These are phyloP conservation scores for Epinephelus moara DNA, from an alignment of 2,113 vertebrate species.

Conservation along the genomic window DNA sequence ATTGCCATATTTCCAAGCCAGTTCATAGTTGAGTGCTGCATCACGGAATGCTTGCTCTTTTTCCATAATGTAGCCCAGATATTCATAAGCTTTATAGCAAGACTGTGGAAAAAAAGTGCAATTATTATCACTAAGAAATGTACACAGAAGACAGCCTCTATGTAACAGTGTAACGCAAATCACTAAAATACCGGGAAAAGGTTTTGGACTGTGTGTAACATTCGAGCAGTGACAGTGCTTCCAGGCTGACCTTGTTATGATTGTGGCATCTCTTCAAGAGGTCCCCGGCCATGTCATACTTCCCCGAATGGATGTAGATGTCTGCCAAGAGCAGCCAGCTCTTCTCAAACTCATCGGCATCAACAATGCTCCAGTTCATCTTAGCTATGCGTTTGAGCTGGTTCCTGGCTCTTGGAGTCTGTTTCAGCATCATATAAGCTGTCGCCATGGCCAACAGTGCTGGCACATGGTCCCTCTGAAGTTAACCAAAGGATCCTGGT, in stretches of 20 bases:
- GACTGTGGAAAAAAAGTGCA: constrained; percentile 85
- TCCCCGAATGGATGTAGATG: constrained; percentile 97
- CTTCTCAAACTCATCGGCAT: constrained; percentile 98
- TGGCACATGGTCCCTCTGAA: constrained; percentile 95
- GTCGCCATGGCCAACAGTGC: constrained; percentile 97
- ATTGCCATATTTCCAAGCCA: constrained; percentile 97
- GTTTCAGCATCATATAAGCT: constrained; percentile 97
- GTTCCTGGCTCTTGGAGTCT: constrained; percentile 94
- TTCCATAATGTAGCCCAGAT: constrained; percentile 98
- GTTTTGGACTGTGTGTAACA: neutral
- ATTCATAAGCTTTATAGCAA: constrained; percentile 98
- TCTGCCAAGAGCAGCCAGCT: constrained; percentile 97
- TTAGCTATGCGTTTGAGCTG: constrained; percentile 96
- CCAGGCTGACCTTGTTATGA: constrained; percentile 90
- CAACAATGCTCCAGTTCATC: constrained; percentile 95
- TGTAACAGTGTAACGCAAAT: constrained; percentile 1
- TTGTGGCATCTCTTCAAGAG: constrained; percentile 92
- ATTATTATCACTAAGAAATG: constrained; percentile 29
- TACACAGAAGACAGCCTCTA: neutral
- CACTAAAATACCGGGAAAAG: neutral
- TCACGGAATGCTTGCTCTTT: constrained; percentile 96
- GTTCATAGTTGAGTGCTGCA: constrained; percentile 94
- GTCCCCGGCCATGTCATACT: constrained; percentile 95
- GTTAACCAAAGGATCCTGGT: constrained; percentile 37
- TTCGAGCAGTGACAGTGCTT: neutral